Evolutionary conservation across 2,113 vertebrate species (phyloP).

Genomic region (Leptobrachium leishanense): DNA sequence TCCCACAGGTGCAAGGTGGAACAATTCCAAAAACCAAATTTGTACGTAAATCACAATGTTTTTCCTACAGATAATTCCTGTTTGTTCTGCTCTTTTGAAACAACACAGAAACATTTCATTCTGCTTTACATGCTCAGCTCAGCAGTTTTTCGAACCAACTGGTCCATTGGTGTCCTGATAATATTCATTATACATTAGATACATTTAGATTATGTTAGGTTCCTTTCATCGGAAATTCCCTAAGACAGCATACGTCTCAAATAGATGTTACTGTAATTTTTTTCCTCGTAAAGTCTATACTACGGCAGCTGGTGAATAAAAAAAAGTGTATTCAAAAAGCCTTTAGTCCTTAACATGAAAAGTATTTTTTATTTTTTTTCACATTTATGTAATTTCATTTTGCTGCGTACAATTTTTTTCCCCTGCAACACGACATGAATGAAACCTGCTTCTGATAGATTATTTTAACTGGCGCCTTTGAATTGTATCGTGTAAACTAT

Average conservation of each 20-base stretch:
- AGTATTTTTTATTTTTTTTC: not conserved
- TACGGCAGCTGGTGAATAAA: not conserved
- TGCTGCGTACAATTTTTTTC: conserved; percentile 10
- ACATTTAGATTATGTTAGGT: conserved; percentile 39
- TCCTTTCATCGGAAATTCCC: conserved; percentile 45
- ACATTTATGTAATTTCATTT: not conserved
- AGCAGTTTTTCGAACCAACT: conserved; percentile 42
- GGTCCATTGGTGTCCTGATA: conserved; percentile 45
- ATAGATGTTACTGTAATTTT: conserved; percentile 32
- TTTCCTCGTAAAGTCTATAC: not conserved
- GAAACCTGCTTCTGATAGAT: conserved; percentile 29
- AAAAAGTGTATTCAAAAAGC: not conserved
- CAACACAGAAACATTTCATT: conserved; percentile 21
- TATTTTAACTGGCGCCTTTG: not conserved
- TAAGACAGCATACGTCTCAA: conserved; percentile 44
- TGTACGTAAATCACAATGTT: conserved; percentile 39
- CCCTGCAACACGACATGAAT: conserved; percentile 14
- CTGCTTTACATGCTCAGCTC: conserved; percentile 22
- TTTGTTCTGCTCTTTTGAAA: conserved; percentile 39
- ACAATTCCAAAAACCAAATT: conserved; percentile 25
- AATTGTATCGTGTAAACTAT: no score
- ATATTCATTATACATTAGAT: conserved; percentile 47
- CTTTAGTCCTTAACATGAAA: conserved; percentile 17
- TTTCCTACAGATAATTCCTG: conserved; percentile 45
- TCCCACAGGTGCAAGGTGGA: conserved; percentile 32